Evolutionary conservation across 2,113 vertebrate species (phyloP).

Genomic region (Maccullochella peelii): DNA sequence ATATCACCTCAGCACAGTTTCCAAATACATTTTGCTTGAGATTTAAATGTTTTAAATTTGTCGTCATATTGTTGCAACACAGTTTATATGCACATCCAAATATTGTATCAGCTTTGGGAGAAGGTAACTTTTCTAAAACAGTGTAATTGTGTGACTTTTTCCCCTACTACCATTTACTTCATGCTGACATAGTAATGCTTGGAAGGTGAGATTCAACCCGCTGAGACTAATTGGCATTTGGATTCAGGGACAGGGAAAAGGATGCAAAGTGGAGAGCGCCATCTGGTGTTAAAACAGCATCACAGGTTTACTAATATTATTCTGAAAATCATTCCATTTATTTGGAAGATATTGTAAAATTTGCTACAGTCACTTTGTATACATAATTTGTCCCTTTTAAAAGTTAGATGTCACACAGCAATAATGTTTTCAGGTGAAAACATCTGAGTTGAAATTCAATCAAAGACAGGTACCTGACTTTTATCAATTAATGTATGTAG

Average conservation of each 20-base stretch:
- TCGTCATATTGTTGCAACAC: background rate
- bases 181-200: background rate
- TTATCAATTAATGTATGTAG: background rate
- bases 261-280: constrained; percentile 31
- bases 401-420: background rate
- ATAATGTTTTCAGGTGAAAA: background rate
- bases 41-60: background rate
- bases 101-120: background rate
- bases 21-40: background rate
- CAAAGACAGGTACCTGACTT: background rate
- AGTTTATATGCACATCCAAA: background rate
- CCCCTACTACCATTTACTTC: background rate
- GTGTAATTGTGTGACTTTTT: background rate
- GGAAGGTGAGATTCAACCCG: background rate
- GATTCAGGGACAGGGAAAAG: background rate
- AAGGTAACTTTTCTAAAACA: background rate
- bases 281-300: constrained; percentile 44
- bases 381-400: background rate
- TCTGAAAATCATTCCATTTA: background rate
- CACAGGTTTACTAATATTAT: background rate
- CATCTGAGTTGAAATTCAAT: background rate
- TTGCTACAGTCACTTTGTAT: background rate
- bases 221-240: background rate
- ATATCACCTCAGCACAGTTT: background rate
- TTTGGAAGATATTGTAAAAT: background rate